Conservation (phyloP, 2,797 vertebrate species). For the Margarornis squamiger region DNA sequence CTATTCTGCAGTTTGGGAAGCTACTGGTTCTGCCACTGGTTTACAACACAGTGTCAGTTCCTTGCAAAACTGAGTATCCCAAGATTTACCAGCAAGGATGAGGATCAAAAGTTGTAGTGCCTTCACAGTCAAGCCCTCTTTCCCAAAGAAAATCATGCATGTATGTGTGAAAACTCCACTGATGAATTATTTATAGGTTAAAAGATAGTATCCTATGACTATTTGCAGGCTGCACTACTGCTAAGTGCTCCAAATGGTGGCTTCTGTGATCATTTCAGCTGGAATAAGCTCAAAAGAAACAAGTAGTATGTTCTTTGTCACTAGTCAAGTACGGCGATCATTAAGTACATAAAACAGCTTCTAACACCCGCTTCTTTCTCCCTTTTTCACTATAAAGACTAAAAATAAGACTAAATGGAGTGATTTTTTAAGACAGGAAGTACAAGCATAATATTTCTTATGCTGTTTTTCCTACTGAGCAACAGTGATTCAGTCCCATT, state of each 20-base stretch:
- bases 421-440: conserved; percentile 1
- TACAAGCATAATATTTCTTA: not conserved
- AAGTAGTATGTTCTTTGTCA: not conserved
- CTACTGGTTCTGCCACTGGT: not conserved
- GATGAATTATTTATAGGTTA: not conserved
- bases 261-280: not conserved
- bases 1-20: not conserved
- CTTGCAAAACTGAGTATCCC: not conserved
- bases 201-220: not conserved
- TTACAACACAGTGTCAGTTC: not conserved
- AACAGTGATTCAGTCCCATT: not conserved
- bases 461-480: not conserved
- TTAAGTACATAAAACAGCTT: not conserved
- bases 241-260: not conserved
- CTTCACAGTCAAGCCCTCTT: not conserved
- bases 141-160: not conserved
- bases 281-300: conserved; percentile 31
- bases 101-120: not conserved
- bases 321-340: not conserved
- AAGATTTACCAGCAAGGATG: not conserved
- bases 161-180: not conserved
- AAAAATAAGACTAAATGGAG: conserved; percentile 26
- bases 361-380: not conserved
- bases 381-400: not conserved
- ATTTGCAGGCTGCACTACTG: not conserved